These are phyloP conservation scores for Hypselothyrea guttata DNA, from an alignment of 2,888 invertebrate species.

Conservation along the genomic window DNA sequence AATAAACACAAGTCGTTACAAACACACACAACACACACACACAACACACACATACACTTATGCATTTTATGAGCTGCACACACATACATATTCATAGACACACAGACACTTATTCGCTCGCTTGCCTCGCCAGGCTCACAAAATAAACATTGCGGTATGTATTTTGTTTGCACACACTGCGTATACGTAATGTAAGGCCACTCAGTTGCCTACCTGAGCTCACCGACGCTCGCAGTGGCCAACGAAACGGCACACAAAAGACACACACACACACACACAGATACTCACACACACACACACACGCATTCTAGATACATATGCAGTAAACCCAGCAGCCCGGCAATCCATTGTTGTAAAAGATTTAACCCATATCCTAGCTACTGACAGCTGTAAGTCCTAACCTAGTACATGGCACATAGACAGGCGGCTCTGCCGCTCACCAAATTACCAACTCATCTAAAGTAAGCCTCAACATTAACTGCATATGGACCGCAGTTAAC, in stretches of 20 bases:
- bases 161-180: conserved; percentile 71
- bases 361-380: conserved; percentile 54
- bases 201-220: conserved; percentile 57
- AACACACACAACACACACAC: too few species aligned
- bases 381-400: conserved; percentile 11
- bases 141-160: conserved; percentile 74
- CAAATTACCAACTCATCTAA: not conserved
- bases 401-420: conserved; percentile 10
- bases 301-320: conserved; percentile 29
- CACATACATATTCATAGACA: conserved; percentile 17
- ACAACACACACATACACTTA: conserved; percentile 22
- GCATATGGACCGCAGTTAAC: too few species aligned
- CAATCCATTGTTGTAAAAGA: conserved; percentile 47
- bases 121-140: conserved; percentile 68
- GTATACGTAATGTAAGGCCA: conserved; percentile 70
- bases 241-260: conserved; percentile 33
- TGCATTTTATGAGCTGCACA: conserved; percentile 50
- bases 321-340: conserved; percentile 46
- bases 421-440: not conserved
- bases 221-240: conserved; percentile 41
- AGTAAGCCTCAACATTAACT: too few species aligned
- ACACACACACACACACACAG: conserved; percentile 15
- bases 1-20: conserved; percentile 66
- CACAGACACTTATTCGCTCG: conserved; percentile 67
- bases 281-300: not conserved